Evolutionary conservation across 35 echinoderm and acorn worm genomes (phyloP).

Genomic region (Lytechinus variegatus): DNA sequence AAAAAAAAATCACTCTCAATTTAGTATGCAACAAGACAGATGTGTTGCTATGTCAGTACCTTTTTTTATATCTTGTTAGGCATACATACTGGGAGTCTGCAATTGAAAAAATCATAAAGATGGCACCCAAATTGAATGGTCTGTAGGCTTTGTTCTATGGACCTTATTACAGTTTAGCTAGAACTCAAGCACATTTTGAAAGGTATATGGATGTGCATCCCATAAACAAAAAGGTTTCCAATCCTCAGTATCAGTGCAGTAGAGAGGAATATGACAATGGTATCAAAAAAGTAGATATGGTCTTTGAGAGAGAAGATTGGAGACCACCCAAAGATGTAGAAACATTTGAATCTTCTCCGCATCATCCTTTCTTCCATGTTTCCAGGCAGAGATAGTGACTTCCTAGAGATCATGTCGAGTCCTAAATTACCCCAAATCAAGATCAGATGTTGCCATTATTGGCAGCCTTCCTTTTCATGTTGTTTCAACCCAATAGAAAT

Average conservation of each 20-base stretch:
- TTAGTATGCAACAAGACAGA: no score
- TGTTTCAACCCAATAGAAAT: background rate
- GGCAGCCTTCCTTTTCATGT: constrained; percentile 9
- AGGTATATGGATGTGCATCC: no score
- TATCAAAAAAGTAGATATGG: background rate
- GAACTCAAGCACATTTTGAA: no score
- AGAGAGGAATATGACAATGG: background rate
- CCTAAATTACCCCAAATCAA: constrained; percentile 1
- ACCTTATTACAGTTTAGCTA: no score
- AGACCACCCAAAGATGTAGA: background rate
- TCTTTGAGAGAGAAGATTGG: background rate
- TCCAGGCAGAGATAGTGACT: background rate
- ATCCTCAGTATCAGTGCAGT: background rate
- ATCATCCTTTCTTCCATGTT: background rate
- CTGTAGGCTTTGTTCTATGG: no score
- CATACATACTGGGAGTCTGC: no score
- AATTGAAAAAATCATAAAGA: no score
- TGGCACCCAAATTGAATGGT: no score
- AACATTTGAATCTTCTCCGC: background rate
- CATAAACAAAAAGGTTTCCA: no score
- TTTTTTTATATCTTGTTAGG: no score
- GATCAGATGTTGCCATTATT: constrained; percentile 3
- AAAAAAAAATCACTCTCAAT: no score
- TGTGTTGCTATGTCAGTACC: no score
- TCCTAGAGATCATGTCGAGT: background rate